These are phyloP conservation scores for Distichodus sexfasciatus DNA, from an alignment of 2,797 vertebrate genomes.

Conservation along the genomic window DNA sequence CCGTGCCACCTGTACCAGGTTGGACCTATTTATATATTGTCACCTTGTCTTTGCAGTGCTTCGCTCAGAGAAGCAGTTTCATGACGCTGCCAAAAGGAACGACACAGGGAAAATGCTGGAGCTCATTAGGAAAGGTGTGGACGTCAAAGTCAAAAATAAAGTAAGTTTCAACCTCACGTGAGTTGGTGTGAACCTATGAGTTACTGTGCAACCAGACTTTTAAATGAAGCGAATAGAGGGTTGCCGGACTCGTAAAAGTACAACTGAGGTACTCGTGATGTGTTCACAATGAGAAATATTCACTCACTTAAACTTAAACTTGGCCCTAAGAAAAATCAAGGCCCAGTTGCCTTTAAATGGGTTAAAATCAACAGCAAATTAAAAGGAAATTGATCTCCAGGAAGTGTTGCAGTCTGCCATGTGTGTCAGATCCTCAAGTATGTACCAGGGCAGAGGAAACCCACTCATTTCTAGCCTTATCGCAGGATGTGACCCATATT, in stretches of 20 bases:
- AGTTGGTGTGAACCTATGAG: too few species aligned
- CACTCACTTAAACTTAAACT: too few species aligned
- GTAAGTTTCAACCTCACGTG: too few species aligned
- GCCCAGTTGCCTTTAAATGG: background rate
- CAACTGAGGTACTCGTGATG: too few species aligned
- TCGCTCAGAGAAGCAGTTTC: constrained; percentile 83
- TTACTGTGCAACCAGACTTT: too few species aligned
- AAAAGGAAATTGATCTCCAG: constrained; percentile 27
- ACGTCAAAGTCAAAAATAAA: constrained; percentile 81
- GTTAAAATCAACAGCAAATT: background rate
- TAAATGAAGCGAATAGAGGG: too few species aligned
- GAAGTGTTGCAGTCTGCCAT: constrained; percentile 8
- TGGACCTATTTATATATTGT: too few species aligned
- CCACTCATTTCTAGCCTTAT: constrained; percentile 15
- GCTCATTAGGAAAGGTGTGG: constrained; percentile 78
- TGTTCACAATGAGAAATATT: too few species aligned
- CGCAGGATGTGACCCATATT: constrained; percentile 38
- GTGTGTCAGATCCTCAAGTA: constrained; percentile 16
- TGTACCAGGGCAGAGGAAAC: constrained; percentile 13
- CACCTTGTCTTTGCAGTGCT: constrained; percentile 75
- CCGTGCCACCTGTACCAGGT: too few species aligned
- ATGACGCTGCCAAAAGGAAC: constrained; percentile 78
- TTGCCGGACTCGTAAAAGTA: too few species aligned
- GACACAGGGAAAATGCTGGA: constrained; percentile 74
- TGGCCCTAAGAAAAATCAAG: background rate